Conservation (phyloP, 92 coral and sea anemone species). For the Montipora capitata region DNA sequence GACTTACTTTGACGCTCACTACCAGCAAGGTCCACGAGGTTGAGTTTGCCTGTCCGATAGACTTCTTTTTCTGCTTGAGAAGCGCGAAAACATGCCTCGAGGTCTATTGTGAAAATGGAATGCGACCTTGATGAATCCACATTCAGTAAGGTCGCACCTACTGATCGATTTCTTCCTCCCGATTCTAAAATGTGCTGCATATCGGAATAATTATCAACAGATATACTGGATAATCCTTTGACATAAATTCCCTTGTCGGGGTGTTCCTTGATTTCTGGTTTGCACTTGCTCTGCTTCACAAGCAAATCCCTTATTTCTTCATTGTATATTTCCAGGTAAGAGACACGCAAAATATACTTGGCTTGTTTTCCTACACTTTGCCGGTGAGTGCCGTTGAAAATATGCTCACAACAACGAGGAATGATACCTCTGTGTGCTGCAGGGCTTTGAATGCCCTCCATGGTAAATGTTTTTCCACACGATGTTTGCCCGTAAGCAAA, state of each 20-base stretch:
- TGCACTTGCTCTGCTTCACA: constrained; percentile 77
- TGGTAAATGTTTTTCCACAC: constrained; percentile 93
- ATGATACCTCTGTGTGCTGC: constrained; percentile 79
- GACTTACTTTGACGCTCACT: constrained; percentile 95
- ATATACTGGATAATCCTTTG: constrained; percentile 86
- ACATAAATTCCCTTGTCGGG: constrained; percentile 93
- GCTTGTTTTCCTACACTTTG: constrained; percentile 68
- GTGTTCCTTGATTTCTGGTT: constrained; percentile 86
- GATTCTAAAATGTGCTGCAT: constrained; percentile 80
- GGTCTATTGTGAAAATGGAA: constrained; percentile 85
- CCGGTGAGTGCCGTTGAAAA: constrained; percentile 73
- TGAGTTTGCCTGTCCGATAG: constrained; percentile 83
- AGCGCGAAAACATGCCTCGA: constrained; percentile 74
- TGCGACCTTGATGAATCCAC: constrained; percentile 92
- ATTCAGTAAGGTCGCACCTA: constrained; percentile 85
- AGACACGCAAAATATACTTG: constrained; percentile 85
- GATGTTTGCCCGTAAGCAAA: constrained; percentile 95
- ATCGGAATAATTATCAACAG: constrained; percentile 86
- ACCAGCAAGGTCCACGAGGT: constrained; percentile 91
- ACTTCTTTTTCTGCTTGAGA: constrained; percentile 73
- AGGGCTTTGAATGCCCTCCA: constrained; percentile 82
- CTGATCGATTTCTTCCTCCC: constrained; percentile 87
- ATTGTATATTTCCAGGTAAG: constrained; percentile 91
- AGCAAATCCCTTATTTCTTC: constrained; percentile 85
- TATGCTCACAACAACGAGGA: constrained; percentile 88